Base-by-base conservation (phyloP, 2,113 vertebrate species). In the Gallinago media region DNA sequence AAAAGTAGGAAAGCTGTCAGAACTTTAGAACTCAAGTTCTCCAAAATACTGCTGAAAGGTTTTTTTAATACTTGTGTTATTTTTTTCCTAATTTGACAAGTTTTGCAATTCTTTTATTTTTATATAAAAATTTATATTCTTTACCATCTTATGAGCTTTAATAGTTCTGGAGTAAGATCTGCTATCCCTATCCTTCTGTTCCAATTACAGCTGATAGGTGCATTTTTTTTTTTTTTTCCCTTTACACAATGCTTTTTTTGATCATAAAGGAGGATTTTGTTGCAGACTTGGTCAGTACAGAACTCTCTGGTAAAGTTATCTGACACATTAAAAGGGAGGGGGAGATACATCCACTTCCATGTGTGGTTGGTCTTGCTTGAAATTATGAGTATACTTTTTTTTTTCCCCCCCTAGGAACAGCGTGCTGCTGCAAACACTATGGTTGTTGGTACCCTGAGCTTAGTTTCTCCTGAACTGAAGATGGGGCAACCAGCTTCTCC, bases 401-500 rank as follows among this genome's bases (percentile, higher is more conserved):
- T 21, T 20, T 50, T 25, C 6, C 23, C 55, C 6, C 27, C 72
- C 61, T 75, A 99, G 98, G 97, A 94, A 40, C 98, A 99, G 46
- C 98, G 98, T 85, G 90, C 96, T 62, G 74, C 94, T 71, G 91
- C 97, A 77, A 97, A 88, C 47, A 91, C 75, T 32, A 97, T 98
- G 98, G 85, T 87, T 36, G 92, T 97, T 31, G 94, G 98, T 77
- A 97, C 94, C 15, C 91, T 98, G 52, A 97, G 97, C 88, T 97
- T 99, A 70, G 65, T 97, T 12, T 97, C 98, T 89, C 98, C 98
- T 62, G 98, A 99, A 87, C 26, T 98, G 77, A 98, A 92, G 58
- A 80, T 85, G 56, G 98, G 98, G 74, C 96, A 97, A 54, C 89
- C 93, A 55, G 95, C 97, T 80, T 98, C 98, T 94, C 94, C 98